Evolutionary conservation across 2,888 invertebrate genomes (phyloP).

Genomic region (Trissonchulus sp.): DNA sequence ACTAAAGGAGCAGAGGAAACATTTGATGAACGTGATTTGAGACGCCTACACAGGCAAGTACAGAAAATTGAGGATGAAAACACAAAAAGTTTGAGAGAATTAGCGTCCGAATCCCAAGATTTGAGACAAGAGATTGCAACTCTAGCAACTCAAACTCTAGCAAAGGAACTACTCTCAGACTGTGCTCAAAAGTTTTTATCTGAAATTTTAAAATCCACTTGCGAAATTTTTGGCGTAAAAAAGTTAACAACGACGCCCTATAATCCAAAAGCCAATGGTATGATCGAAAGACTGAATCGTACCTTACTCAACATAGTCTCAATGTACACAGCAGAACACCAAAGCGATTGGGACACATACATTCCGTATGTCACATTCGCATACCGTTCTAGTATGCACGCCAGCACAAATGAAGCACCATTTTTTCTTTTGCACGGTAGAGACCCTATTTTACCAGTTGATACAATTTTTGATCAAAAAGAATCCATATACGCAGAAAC

Average conservation of each 20-base stretch:
- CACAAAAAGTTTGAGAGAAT: too few species aligned
- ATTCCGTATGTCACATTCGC: constrained; percentile 39
- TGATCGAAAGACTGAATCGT: constrained; percentile 41
- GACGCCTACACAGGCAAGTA: too few species aligned
- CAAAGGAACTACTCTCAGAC: constrained; percentile 43
- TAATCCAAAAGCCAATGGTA: constrained; percentile 39
- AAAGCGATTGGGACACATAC: constrained; percentile 43
- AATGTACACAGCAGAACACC: constrained; percentile 39
- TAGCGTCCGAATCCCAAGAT: too few species aligned
- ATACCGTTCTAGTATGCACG: constrained; percentile 34
- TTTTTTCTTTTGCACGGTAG: not conserved
- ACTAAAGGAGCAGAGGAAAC: too few species aligned
- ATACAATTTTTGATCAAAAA: not conserved
- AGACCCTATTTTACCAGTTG: not conserved
- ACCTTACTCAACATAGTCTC: constrained; percentile 38
- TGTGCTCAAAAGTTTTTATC: constrained; percentile 39
- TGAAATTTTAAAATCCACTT: constrained; percentile 33
- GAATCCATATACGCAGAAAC: not conserved
- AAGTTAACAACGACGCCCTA: constrained; percentile 36
- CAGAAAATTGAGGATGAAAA: too few species aligned
- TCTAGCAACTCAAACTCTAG: too few species aligned
- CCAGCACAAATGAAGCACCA: not conserved
- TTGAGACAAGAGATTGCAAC: too few species aligned
- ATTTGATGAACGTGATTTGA: too few species aligned
- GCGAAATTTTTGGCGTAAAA: constrained; percentile 33